These are phyloP conservation scores for Mesocricetus auratus DNA, from an alignment of 2,113 vertebrate genomes.

Conservation along the genomic window DNA sequence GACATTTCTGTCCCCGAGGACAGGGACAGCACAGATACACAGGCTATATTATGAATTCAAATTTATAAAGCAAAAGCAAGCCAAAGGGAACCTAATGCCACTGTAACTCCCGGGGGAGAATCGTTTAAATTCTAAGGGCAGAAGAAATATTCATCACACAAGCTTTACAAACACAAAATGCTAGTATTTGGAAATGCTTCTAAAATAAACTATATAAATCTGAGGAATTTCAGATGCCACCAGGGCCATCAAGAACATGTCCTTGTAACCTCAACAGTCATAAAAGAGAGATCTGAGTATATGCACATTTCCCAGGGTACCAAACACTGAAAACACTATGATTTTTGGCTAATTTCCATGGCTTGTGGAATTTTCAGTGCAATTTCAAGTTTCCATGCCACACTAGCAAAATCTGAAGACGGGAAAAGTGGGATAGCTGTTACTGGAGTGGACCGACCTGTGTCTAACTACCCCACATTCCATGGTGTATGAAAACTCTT, in stretches of 20 bases:
- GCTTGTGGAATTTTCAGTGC: neutral
- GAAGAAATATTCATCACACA: slow-evolving; percentile 4
- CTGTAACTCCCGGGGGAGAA: neutral
- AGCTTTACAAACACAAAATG: slow-evolving; percentile 42
- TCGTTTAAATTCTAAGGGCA: slow-evolving; percentile 14
- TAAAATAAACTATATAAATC: neutral
- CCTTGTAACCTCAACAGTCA: neutral
- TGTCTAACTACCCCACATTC: neutral
- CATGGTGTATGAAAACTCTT: neutral
- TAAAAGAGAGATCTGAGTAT: neutral
- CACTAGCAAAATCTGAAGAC: neutral
- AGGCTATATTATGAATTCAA: neutral
- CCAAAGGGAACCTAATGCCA: neutral
- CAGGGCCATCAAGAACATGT: neutral
- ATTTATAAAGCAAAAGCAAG: slow-evolving; percentile 43
- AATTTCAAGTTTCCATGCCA: neutral
- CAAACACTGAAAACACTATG: neutral
- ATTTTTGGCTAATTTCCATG: neutral
- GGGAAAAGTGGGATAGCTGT: neutral
- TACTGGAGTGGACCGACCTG: neutral
- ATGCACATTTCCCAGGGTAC: neutral
- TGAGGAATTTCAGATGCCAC: neutral
- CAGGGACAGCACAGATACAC: slow-evolving; percentile 40
- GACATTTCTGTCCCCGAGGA: slow-evolving; percentile 26
- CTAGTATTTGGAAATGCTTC: neutral